A percentile compares a stretch with the other conserved stretches of the same genome.
phyloP scores from a whole-genome alignment of 2,888 invertebrate species.

The Scaptodrosophila latifasciaeformis region DNA sequence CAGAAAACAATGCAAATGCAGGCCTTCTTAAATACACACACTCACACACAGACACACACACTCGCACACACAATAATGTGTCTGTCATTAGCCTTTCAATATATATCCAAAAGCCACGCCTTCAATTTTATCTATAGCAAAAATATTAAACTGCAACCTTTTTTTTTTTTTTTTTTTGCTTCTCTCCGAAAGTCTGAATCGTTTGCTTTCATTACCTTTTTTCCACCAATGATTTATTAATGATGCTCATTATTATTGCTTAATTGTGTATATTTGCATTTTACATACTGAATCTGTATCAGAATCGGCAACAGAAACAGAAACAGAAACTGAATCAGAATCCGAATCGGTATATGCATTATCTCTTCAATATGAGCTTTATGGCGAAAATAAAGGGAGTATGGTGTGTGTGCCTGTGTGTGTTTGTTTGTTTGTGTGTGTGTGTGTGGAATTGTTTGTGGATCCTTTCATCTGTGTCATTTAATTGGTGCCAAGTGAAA shows the following conservation, averaged over 20 bases:
- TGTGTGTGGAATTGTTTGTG: not conserved
- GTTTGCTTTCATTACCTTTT: conserved; percentile 20
- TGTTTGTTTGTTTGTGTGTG: conserved; percentile 6
- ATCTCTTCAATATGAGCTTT: too few relatives aligned
- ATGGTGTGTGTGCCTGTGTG: not conserved
- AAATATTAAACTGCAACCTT: too few relatives aligned
- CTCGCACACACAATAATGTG: not conserved
- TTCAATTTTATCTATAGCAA: not conserved
- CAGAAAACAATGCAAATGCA: conserved; percentile 7
- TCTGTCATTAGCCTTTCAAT: conserved; percentile 15
- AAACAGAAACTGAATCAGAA: not conserved
- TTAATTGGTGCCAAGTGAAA: not conserved
- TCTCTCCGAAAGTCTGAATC: not conserved
- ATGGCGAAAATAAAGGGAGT: not conserved
- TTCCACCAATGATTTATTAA: conserved; percentile 60
- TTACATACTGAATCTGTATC: conserved; percentile 16
- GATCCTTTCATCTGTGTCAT: too few relatives aligned
- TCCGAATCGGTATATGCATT: too few relatives aligned
- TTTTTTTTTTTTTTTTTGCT: too few relatives aligned
- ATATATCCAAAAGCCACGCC: not conserved
- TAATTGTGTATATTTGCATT: conserved; percentile 61
- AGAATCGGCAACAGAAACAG: not conserved
- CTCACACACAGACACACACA: not conserved
- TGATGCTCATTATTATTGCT: conserved; percentile 68
- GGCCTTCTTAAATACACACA: too few relatives aligned